A percentile compares a stretch with the other conserved stretches of the same genome.
These are phyloP conservation scores for Spheniscus humboldti DNA, from an alignment of 2,797 vertebrate genomes.

Conservation along the genomic window DNA sequence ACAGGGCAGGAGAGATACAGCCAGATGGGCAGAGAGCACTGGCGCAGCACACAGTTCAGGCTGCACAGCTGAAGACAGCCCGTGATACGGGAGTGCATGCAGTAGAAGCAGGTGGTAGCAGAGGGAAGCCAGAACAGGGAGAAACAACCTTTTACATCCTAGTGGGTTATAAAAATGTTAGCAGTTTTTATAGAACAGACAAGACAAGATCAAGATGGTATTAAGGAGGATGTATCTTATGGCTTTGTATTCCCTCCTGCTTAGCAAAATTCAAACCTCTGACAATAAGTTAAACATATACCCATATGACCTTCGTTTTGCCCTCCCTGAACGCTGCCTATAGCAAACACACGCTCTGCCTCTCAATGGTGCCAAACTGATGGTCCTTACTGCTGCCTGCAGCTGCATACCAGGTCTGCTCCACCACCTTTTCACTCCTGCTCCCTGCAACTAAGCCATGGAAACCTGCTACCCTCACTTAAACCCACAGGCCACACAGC, in stretches of 20 bases:
- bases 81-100: accelerated
- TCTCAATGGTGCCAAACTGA: neutral
- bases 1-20: neutral
- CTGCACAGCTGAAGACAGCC: neutral
- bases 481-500: neutral
- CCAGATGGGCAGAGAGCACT: neutral
- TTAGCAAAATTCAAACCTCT: neutral
- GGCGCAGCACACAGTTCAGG: neutral
- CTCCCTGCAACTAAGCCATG: neutral
- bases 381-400: neutral
- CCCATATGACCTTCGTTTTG: neutral
- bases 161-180: neutral
- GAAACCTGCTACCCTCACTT: neutral
- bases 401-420: neutral
- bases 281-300: neutral
- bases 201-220: neutral
- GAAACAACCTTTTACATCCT: neutral
- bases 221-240: neutral
- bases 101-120: neutral
- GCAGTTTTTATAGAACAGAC: neutral
- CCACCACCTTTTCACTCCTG: neutral
- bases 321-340: neutral
- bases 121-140: neutral
- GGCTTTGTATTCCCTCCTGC: neutral
- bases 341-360: neutral